Evolutionary conservation across 2,113 vertebrate genomes (phyloP), one percentile per base, ranked within the genome.

Genomic region (Ceuthmochares aereus): DNA sequence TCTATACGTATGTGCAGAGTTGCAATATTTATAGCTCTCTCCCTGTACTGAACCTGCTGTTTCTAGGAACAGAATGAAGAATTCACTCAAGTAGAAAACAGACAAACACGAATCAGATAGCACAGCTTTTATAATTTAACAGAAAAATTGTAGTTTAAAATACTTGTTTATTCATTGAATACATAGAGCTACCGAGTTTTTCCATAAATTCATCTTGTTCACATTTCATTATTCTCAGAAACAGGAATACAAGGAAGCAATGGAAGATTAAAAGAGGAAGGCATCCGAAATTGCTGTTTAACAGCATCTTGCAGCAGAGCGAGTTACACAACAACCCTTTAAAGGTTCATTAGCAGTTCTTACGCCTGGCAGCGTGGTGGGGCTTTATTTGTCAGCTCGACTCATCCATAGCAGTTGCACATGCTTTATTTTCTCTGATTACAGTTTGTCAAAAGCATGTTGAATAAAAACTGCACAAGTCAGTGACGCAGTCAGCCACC

Each of bases 401-500:
- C 54, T 68, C 64, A 8, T 6, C 79, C 51, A 0, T 0, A 9
- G 58, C 6, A 8, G 13, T 16, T 37, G 43, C 40, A 32, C 34
- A 3, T 1, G 4, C 23, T 58, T 34, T 12, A 6, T 47, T n/a
- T 63, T 18, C 37, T 14, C 36, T 26, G 82, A 4, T 13, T 30
- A 5, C 51, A 8, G 16, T 52, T 54, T n/a, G 23, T 47, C 49
- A 69, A 15, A 63, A 58, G 29, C 14, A 0, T 14, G 30, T 66
- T n/a, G 56, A 5, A 49, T 32, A 7, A 43, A 83, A 32, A 1
- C 56, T 4, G 56, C 30, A 6, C 17, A 6, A 13, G 27, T 1
- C n/a, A 14, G 1, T 10, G 76, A 6, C 1, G 23, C 45, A 26
- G 51, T 4, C 45, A n/a, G 0, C 22, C 22, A 0, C 3, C 51